Evolutionary conservation across 2,797 vertebrate species (phyloP).

Genomic region (Phoeniculus purpureus): DNA sequence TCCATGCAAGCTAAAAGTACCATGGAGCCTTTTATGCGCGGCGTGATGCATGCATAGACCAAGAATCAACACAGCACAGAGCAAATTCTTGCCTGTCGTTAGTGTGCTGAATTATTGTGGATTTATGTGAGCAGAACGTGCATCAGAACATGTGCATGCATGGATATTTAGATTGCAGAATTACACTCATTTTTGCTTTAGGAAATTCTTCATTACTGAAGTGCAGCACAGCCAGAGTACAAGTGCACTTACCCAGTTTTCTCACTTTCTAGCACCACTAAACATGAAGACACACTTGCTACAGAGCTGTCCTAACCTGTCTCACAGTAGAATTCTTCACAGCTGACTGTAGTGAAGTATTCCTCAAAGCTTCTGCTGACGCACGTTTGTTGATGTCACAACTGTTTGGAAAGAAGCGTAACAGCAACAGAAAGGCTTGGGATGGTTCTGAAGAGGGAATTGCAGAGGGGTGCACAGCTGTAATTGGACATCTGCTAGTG

Average conservation of each 20-base stretch:
- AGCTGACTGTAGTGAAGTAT: slow-evolving; percentile 34
- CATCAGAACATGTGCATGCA: neutral
- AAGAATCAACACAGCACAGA: neutral
- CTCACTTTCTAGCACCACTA: slow-evolving; percentile 37
- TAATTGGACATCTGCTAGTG: slow-evolving; percentile 15
- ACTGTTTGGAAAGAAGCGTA: slow-evolving; percentile 32
- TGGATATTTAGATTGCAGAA: neutral
- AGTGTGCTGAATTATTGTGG: neutral
- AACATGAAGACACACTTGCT: slow-evolving; percentile 34
- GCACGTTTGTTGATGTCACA: slow-evolving; percentile 12
- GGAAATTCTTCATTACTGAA: neutral
- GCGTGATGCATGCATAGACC: neutral
- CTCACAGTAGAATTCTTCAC: slow-evolving; percentile 48
- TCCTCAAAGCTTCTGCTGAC: slow-evolving; percentile 38
- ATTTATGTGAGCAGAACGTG: neutral
- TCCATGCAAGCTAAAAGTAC: neutral
- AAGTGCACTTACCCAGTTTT: slow-evolving; percentile 9
- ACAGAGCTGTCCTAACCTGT: slow-evolving; percentile 62
- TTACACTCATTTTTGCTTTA: neutral
- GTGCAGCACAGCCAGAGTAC: neutral
- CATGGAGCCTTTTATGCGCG: neutral
- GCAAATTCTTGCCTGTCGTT: neutral
- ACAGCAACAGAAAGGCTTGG: slow-evolving; percentile 38
- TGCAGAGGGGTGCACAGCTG: neutral
- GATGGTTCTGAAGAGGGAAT: neutral